phyloP scores from a whole-genome alignment of 2,888 invertebrate genomes.

The Uropetala carovei region DNA sequence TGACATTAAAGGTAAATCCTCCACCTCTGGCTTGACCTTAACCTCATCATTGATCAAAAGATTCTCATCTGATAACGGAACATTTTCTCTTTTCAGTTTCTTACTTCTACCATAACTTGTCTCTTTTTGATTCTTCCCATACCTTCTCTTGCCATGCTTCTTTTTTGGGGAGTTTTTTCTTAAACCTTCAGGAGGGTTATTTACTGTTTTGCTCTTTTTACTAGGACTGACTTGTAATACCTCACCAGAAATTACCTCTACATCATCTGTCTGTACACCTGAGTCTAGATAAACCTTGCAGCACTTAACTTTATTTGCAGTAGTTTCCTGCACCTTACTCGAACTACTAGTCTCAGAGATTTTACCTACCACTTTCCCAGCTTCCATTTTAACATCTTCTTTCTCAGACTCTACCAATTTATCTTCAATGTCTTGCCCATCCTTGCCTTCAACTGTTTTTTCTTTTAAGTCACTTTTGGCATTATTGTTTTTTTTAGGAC shows the following conservation, averaged over 20 bases:
- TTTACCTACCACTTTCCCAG: not conserved
- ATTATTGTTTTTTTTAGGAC: too few species aligned
- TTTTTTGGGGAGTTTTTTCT: slow-evolving; percentile 20
- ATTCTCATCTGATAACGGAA: not conserved
- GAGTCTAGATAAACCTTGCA: not conserved
- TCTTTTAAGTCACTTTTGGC: not conserved
- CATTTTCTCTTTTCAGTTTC: not conserved
- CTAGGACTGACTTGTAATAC: not conserved
- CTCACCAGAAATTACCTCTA: not conserved
- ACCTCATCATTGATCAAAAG: not conserved
- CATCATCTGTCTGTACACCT: slow-evolving; percentile 37
- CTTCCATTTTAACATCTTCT: not conserved
- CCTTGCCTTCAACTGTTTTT: not conserved
- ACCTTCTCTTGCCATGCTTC: not conserved
- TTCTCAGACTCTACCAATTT: not conserved
- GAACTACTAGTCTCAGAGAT: too few species aligned
- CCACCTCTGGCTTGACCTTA: slow-evolving; percentile 7
- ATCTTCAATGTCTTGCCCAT: not conserved
- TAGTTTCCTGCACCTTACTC: too few species aligned
- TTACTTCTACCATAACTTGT: not conserved
- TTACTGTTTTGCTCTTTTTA: not conserved
- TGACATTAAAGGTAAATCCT: not conserved
- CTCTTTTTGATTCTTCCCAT: not conserved
- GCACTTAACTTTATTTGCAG: not conserved
- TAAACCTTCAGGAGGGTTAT: too few species aligned